Evolutionary conservation across 1,140 invertebrate genomes (phyloP), one percentile per base, ranked within the genome.

Genomic region (Helicorthomorpha holstii): DNA sequence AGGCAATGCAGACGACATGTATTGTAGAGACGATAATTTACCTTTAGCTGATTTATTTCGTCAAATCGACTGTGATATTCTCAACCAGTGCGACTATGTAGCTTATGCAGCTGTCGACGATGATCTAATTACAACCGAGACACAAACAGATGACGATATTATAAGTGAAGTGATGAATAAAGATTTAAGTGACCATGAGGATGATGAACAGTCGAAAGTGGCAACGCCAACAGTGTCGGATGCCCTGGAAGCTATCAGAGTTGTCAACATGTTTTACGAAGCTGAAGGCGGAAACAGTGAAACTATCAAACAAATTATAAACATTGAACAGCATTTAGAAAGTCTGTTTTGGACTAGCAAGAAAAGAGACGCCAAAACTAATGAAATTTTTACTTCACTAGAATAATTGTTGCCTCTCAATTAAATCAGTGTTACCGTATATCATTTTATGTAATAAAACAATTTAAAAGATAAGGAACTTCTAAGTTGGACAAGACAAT

Each of bases 131-230:
- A 48, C 27, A 16, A 48, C 47, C 3, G 47, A 48, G 27, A n/a
- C 47, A 12, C 47, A 26, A 27, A 48, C 47, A 25, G 47, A 48
- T 22, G 27, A 27, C 24, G 12, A 48, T 48, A 25, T 48, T 25
- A 21, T 48, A 48, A 23, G 7, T 48, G 24, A 26, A 48, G 47
- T 48, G 24, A 48, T 22, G 47, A 29, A 48, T n/a, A n/a, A n/a
- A n/a, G n/a, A n/a, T n/a, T n/a, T n/a, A n/a, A n/a, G n/a, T n/a
- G n/a, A n/a, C n/a, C n/a, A n/a, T n/a, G n/a, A n/a, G n/a, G n/a
- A n/a, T n/a, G n/a, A n/a, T n/a, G n/a, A n/a, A n/a, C n/a, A n/a
- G 7, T 44, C 19, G 12, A 7, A 44, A 44, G 19, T 44, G 19
- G 12, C 42, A n/a, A 44, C 22, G 12, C 42, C 19, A 44, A 44